phyloP scores from a whole-genome alignment of 2,888 invertebrate genomes.

The Rapana venosa region DNA sequence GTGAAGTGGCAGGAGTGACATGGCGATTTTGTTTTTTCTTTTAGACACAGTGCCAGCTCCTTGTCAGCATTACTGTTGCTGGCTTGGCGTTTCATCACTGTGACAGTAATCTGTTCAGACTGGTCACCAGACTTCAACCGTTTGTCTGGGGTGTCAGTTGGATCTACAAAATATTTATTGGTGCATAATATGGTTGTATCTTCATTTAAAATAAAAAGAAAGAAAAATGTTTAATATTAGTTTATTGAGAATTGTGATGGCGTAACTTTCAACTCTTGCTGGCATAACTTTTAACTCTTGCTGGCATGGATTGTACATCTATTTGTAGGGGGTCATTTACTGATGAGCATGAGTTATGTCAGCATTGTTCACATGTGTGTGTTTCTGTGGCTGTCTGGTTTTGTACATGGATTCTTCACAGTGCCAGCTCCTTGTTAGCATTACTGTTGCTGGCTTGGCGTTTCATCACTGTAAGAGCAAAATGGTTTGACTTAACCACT shows the following conservation, averaged over 20 bases:
- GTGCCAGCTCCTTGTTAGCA: constrained; percentile 39
- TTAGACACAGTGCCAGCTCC: constrained; percentile 35
- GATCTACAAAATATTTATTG: neutral
- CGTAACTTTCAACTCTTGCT: too few species aligned
- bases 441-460: constrained; percentile 17
- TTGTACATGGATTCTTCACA: neutral
- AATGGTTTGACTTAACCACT: neutral
- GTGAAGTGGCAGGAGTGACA: too few species aligned
- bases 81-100: constrained; percentile 40
- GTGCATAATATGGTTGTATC: neutral
- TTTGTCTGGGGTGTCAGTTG: neutral
- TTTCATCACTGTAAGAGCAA: constrained; percentile 38
- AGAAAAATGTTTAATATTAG: too few species aligned
- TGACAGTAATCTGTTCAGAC: constrained; percentile 5
- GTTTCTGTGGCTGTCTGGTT: too few species aligned
- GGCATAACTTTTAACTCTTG: too few species aligned
- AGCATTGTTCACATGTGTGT: too few species aligned
- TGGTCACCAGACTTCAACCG: neutral
- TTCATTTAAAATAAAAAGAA: too few species aligned
- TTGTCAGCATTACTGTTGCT: constrained; percentile 29
- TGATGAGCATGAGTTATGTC: too few species aligned
- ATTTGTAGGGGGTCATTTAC: too few species aligned
- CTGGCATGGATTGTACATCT: too few species aligned
- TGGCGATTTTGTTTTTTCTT: neutral
- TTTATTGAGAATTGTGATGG: too few species aligned